Conservation (phyloP, 2,888 invertebrate species). For the Ctena decussata region DNA sequence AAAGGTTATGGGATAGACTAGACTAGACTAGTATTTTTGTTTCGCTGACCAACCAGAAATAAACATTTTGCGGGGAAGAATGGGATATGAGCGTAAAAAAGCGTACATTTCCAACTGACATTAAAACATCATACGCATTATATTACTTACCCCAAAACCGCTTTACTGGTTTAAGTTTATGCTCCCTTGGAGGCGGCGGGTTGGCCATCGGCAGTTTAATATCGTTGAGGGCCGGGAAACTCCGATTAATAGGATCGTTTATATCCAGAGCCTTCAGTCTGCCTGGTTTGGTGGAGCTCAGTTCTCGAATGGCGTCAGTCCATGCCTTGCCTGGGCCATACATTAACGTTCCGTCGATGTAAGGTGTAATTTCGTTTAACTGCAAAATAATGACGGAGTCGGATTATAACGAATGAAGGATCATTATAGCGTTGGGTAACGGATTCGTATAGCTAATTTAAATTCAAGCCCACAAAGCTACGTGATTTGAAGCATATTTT, state of each 20-base stretch:
- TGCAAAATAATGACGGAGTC: slow-evolving; percentile 79
- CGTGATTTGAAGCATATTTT: too few species aligned
- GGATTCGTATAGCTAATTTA: too few species aligned
- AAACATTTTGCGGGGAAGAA: too few species aligned
- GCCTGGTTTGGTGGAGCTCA: slow-evolving; percentile 89
- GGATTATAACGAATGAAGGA: too few species aligned
- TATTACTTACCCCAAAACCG: slow-evolving; percentile 76
- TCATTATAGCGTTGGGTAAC: too few species aligned
- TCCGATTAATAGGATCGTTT: slow-evolving; percentile 49
- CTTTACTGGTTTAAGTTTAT: slow-evolving; percentile 73
- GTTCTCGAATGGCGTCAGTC: slow-evolving; percentile 96
- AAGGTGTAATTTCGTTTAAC: slow-evolving; percentile 97
- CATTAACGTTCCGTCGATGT: slow-evolving; percentile 99
- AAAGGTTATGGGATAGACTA: too few species aligned
- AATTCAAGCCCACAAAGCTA: too few species aligned
- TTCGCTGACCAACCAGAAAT: too few species aligned
- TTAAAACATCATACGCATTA: too few species aligned
- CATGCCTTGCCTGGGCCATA: slow-evolving; percentile 99
- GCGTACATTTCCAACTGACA: too few species aligned
- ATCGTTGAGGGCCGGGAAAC: slow-evolving; percentile 74
- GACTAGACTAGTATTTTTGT: too few species aligned
- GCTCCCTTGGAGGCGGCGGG: slow-evolving; percentile 77
- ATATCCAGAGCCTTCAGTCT: slow-evolving; percentile 89
- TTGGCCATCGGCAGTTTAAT: slow-evolving; percentile 79
- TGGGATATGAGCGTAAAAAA: too few species aligned